Evolutionary conservation across 1,140 invertebrate species (phyloP).

Genomic region (Rhynchophorus ferrugineus): DNA sequence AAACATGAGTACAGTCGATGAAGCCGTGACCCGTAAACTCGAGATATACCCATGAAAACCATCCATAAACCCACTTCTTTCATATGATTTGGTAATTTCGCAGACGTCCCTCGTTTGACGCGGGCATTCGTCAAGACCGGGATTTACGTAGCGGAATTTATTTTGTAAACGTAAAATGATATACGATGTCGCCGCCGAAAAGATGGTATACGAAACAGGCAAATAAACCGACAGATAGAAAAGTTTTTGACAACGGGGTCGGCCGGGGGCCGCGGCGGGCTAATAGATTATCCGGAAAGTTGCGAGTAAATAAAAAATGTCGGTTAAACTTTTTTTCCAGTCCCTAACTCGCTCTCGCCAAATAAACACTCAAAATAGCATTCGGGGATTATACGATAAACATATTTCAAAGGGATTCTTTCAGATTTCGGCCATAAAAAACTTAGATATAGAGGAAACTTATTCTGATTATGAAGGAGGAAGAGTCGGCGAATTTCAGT

Average conservation of each 20-base stretch:
- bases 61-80: no score
- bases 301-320: background rate
- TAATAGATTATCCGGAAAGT: background rate
- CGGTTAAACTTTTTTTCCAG: background rate
- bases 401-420: no score
- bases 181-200: conserved; percentile 1
- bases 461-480: no score
- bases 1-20: no score
- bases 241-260: background rate
- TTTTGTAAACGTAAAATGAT: conserved; percentile 4
- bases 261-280: no score
- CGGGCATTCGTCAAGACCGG: background rate
- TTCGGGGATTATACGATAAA: no score
- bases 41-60: no score
- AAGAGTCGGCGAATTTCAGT: no score
- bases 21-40: no score
- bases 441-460: no score
- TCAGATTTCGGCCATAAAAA: no score
- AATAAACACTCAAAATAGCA: background rate
- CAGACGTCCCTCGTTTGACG: background rate
- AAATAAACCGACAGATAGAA: background rate
- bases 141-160: background rate
- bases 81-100: no score
- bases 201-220: background rate
- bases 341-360: background rate